phyloP scores from a whole-genome alignment of 2,113 vertebrate genomes.

The Sinosuthora webbiana region DNA sequence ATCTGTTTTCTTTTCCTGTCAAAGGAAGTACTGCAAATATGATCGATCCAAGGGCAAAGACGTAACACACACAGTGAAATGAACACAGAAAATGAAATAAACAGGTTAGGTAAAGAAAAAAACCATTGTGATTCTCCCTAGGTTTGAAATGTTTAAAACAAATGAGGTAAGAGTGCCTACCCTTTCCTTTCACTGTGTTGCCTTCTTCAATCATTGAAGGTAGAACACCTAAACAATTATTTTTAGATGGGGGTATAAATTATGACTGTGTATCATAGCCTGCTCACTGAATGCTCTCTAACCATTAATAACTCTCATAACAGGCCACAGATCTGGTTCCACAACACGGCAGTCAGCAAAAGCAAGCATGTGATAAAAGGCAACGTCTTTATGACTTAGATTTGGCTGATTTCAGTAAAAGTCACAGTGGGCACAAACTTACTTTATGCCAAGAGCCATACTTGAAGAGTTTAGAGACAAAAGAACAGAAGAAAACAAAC shows the following conservation, averaged over 20 bases:
- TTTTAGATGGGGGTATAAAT: neutral
- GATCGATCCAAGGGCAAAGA: neutral
- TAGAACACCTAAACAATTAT: neutral
- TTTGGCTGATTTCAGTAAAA: neutral
- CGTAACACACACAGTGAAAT: neutral
- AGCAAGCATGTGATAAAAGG: neutral
- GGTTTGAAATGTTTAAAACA: neutral
- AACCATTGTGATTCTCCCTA: neutral
- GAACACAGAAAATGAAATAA: neutral
- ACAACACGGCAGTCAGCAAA: neutral
- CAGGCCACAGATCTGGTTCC: neutral
- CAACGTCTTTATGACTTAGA: neutral
- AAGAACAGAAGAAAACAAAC: neutral
- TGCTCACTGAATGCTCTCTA: neutral
- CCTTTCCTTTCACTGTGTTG: neutral
- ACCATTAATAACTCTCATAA: neutral
- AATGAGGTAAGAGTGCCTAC: neutral
- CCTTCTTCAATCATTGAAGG: neutral
- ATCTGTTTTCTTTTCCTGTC: neutral
- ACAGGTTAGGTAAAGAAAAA: neutral
- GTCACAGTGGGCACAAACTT: neutral
- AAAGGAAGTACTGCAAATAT: neutral
- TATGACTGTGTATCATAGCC: neutral
- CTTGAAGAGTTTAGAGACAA: neutral
- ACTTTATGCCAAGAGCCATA: neutral